Percentiles rank a stretch among this genome's conserved stretches.
phyloP scores from a whole-genome alignment of 2,888 invertebrate genomes.

The Tridacna crocea region DNA sequence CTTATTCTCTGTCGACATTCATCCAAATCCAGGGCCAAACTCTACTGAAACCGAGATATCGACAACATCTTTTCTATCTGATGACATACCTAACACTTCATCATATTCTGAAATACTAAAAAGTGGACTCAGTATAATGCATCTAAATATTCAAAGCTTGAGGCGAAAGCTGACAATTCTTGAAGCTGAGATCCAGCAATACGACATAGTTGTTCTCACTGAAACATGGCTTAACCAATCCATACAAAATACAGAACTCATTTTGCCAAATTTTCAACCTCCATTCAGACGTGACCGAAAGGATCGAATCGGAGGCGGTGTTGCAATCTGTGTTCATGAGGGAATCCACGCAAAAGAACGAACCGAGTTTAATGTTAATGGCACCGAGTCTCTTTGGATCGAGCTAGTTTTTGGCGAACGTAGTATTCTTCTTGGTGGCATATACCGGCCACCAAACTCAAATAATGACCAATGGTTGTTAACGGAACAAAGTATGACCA shows the following conservation, averaged over 20 bases:
- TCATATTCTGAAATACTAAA: slow-evolving; percentile 1
- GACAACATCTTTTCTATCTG: neutral
- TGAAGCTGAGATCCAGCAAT: slow-evolving; percentile 21
- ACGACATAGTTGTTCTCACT: slow-evolving; percentile 23
- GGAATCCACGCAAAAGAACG: neutral
- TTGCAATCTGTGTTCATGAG: slow-evolving; percentile 34
- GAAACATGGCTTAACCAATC: slow-evolving; percentile 26
- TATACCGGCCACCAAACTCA: slow-evolving; percentile 36
- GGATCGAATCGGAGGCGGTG: slow-evolving; percentile 32
- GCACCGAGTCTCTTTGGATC: slow-evolving; percentile 32
- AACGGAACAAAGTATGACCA: slow-evolving; percentile 20
- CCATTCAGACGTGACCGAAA: slow-evolving; percentile 24
- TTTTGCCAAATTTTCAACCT: slow-evolving; percentile 19
- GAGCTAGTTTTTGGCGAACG: slow-evolving; percentile 11
- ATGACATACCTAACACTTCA: neutral
- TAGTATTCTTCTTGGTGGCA: slow-evolving; percentile 25
- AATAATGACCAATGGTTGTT: slow-evolving; percentile 3
- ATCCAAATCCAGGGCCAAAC: slow-evolving; percentile 10
- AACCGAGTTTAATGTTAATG: slow-evolving; percentile 10
- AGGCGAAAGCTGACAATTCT: slow-evolving; percentile 13
- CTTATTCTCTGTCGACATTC: slow-evolving; percentile 6
- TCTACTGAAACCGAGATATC: neutral
- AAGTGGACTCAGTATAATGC: slow-evolving; percentile 5
- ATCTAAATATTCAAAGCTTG: slow-evolving; percentile 10
- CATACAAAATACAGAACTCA: slow-evolving; percentile 10